Evolutionary conservation across 2,797 vertebrate species (phyloP), one percentile per base, ranked within the genome.

Genomic region (Furcifer pardalis): DNA sequence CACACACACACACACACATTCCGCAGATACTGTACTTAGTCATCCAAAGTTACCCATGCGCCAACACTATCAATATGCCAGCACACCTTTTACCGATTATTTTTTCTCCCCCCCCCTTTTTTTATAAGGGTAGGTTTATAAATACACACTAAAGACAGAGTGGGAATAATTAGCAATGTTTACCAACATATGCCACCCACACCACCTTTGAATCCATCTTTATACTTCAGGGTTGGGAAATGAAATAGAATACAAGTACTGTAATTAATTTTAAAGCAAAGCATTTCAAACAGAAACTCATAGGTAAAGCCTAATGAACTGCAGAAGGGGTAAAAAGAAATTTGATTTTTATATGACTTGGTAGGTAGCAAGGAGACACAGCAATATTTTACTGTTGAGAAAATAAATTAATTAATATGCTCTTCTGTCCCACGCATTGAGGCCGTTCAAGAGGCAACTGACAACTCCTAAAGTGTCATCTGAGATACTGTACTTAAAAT

Each of bases 351-450:
- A 95, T 95, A 92, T 93, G 86, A 93, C 90, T 89, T 83, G 77
- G 84, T 90, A 88, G 93, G 89, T 94, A 94, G 91, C 72, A 12
- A 92, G 91, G 89, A 94, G 93, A 94, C 74, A 46, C 65, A 5
- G 92, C 93, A 82, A 90, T 96, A 95, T 96, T 95, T 96, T 95
- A 94, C 89, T 93, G 92, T 89, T 85, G 91, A 91, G 94, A 90
- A 91, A 95, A 95, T 95, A 95, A 95, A 96, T 96, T 96, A 95
- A 96, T 96, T 95, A 96, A 91, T 89, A 81, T 92, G 89, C 52
- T 56, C 52, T 56, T 56, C 1, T 21, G 9, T 49, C 2, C 7
- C 21, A 32, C 71, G n/a, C 12, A 21, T 69, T n/a, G 42, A 79
- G 2, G 52, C 56, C 12, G 7, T 40, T 63, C 37, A 72, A 25